Evolutionary conservation across 2,888 invertebrate species (phyloP).

Genomic region (Ophion costatus): DNA sequence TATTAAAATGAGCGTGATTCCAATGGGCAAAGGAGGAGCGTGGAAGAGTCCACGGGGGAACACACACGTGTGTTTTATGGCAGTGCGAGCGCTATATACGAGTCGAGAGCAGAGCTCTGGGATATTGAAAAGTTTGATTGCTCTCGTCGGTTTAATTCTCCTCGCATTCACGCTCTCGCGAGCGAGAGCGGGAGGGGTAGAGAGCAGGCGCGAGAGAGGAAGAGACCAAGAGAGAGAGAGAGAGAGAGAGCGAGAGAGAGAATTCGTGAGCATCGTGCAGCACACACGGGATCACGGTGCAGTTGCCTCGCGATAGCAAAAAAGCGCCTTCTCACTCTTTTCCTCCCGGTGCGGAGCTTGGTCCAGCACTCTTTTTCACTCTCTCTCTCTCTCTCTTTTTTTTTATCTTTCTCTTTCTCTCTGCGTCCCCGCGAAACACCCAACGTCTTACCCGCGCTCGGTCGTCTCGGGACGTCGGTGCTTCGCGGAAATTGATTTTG

Average conservation of each 20-base stretch:
- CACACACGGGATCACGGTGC: slow-evolving; percentile 58
- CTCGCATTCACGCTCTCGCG: slow-evolving; percentile 50
- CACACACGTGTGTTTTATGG: slow-evolving; percentile 62
- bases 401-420: background rate
- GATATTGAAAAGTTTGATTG: slow-evolving; percentile 74
- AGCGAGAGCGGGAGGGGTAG: background rate
- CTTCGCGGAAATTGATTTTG: slow-evolving; percentile 73
- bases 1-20: slow-evolving; percentile 17
- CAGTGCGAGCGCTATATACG: slow-evolving; percentile 55
- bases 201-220: slow-evolving; percentile 16
- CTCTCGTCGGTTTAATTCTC: slow-evolving; percentile 68
- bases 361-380: slow-evolving; percentile 18
- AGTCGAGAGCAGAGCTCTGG: slow-evolving; percentile 60
- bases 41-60: slow-evolving; percentile 10
- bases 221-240: background rate
- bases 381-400: slow-evolving; percentile 5
- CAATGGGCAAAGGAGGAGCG: slow-evolving; percentile 9
- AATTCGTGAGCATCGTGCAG: slow-evolving; percentile 60
- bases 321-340: slow-evolving; percentile 56
- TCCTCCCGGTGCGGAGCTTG: slow-evolving; percentile 1
- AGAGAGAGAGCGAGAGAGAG: slow-evolving; percentile 42
- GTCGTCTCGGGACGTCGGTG: slow-evolving; percentile 49
- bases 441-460: slow-evolving; percentile 47
- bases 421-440: slow-evolving; percentile 13
- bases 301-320: slow-evolving; percentile 57